These are phyloP conservation scores for Cepphus grylle DNA, from an alignment of 2,113 vertebrate genomes.

Conservation along the genomic window DNA sequence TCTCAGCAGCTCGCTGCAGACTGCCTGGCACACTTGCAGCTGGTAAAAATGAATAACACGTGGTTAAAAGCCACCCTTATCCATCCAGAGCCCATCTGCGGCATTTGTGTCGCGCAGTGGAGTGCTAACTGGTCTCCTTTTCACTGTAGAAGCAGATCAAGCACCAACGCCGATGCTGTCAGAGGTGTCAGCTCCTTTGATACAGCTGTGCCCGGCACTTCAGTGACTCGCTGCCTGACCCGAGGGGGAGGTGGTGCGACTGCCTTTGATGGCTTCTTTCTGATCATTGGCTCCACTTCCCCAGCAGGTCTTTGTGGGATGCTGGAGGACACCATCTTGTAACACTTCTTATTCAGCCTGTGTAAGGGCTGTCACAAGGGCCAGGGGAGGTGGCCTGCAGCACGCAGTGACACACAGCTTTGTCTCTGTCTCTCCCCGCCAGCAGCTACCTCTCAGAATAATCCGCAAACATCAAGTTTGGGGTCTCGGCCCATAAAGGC, in stretches of 20 bases:
- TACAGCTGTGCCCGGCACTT: slow-evolving; percentile 17
- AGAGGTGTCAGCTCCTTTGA: slow-evolving; percentile 43
- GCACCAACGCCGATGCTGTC: background rate
- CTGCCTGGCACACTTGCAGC: accelerated
- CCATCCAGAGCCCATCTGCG: background rate
- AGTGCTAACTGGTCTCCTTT: background rate
- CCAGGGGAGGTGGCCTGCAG: slow-evolving; percentile 40
- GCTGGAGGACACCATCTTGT: slow-evolving; percentile 26
- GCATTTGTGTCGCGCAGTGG: accelerated
- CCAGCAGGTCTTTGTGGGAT: slow-evolving; percentile 9
- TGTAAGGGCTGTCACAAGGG: slow-evolving; percentile 18
- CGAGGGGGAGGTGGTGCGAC: background rate
- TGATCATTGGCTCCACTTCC: background rate
- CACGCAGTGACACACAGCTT: slow-evolving; percentile 33
- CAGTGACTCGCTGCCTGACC: background rate
- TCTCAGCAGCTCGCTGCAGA: background rate
- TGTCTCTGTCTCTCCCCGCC: slow-evolving; percentile 27
- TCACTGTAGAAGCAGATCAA: background rate
- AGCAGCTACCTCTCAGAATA: slow-evolving; percentile 46
- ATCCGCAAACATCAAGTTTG: background rate
- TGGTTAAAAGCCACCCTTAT: background rate
- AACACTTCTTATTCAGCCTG: slow-evolving; percentile 37
- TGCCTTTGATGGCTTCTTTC: slow-evolving; percentile 46
- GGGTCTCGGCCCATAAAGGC: background rate
- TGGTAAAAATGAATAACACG: background rate